phyloP scores from a whole-genome alignment of 2,888 invertebrate genomes.

The Sabellastarte sp. region DNA sequence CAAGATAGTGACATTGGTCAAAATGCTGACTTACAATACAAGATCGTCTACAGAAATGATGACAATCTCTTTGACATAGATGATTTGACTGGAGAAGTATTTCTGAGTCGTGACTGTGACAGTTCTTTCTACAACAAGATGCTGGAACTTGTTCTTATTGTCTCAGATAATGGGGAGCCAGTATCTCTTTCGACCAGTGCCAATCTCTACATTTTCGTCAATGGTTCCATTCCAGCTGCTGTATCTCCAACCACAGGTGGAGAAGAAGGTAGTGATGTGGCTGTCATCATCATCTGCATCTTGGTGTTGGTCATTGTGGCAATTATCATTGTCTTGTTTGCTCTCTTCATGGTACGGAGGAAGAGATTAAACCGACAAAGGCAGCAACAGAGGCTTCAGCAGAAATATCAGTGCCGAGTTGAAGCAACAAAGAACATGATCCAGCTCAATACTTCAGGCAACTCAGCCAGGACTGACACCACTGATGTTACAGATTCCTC shows the following conservation, averaged over 20 bases:
- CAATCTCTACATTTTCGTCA: not conserved
- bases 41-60: not conserved
- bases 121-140: not conserved
- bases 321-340: not conserved
- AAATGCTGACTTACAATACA: not conserved
- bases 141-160: not conserved
- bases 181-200: not conserved
- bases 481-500: not conserved
- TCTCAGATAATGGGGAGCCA: not conserved
- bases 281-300: not conserved
- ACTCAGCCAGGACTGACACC: not conserved
- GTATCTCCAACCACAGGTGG: not conserved
- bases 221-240: not conserved
- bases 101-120: not conserved
- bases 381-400: not conserved
- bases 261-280: not conserved
- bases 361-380: not conserved
- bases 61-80: not conserved
- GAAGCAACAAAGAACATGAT: not conserved
- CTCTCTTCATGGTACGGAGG: not conserved
- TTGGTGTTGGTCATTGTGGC: not conserved
- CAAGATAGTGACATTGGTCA: not conserved
- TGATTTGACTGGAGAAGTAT: not conserved
- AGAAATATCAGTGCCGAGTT: constrained; percentile 2
- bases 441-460: not conserved